Percentiles rank a stretch among this genome's conserved stretches.
Evolutionary conservation across 2,113 vertebrate species (phyloP).

Genomic region (Echinops telfairi): DNA sequence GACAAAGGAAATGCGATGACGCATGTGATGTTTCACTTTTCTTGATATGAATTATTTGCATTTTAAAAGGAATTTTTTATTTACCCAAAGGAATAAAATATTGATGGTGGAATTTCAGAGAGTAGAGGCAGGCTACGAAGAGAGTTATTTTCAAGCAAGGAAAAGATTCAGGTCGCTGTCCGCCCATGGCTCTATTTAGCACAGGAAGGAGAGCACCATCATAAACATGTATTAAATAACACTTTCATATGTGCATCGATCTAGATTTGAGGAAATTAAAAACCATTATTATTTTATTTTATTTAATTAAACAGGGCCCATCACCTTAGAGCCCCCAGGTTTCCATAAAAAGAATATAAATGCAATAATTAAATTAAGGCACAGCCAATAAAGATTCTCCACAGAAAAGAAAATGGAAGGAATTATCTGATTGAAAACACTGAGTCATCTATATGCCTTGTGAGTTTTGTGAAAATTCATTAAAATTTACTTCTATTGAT

Average conservation of each 20-base stretch:
- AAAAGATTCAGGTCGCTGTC: not conserved
- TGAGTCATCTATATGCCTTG: conserved; percentile 65
- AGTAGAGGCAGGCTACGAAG: not conserved
- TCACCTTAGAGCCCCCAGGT: conserved; percentile 45
- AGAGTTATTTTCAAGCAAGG: conserved; percentile 40
- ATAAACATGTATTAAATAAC: conserved; percentile 61
- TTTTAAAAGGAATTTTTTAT: conserved; percentile 19
- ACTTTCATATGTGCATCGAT: conserved; percentile 29
- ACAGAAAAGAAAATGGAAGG: conserved; percentile 66
- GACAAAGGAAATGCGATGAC: not conserved
- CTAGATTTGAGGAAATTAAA: conserved; percentile 76
- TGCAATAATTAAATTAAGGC: conserved; percentile 69
- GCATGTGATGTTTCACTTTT: conserved; percentile 19
- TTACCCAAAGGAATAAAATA: conserved; percentile 41
- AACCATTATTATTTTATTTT: conserved; percentile 76
- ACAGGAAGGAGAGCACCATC: conserved; percentile 4
- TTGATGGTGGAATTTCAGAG: not conserved
- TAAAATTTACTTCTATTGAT: conserved; percentile 61
- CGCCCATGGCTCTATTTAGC: not conserved
- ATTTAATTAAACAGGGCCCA: conserved; percentile 74
- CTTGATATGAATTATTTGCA: not conserved
- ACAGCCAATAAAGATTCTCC: conserved; percentile 65
- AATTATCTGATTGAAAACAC: conserved; percentile 67
- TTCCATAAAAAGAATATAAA: conserved; percentile 67
- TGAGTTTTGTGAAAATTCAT: conserved; percentile 53